Conservation (phyloP, 92 coral and sea anemone species). For the Actinernus sp. region DNA sequence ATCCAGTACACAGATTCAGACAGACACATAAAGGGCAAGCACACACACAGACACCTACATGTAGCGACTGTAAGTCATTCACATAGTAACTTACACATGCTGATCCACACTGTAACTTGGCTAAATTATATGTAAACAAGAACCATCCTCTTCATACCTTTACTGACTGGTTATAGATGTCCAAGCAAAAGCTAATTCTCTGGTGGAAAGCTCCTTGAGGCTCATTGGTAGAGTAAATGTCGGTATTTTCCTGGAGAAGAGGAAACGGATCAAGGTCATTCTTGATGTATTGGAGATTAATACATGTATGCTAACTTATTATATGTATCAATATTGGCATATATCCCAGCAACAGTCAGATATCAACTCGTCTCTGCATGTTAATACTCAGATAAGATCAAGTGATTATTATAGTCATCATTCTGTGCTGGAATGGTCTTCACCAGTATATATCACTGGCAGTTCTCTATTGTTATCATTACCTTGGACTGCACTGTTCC, state of each 20-base stretch:
- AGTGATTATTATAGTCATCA: conserved; percentile 41
- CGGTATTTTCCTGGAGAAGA: conserved; percentile 98
- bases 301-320: too few relatives aligned
- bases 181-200: conserved; percentile 96
- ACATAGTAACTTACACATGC: too few relatives aligned
- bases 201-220: conserved; percentile 99
- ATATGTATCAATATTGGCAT: too few relatives aligned
- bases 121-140: too few relatives aligned
- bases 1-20: background rate
- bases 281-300: too few relatives aligned
- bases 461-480: background rate
- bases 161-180: conserved; percentile 96
- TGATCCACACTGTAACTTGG: too few relatives aligned
- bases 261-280: too few relatives aligned
- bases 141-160: conserved; percentile 53
- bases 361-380: conserved; percentile 43
- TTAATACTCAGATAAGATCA: conserved; percentile 47
- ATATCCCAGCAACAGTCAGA: conserved; percentile 37
- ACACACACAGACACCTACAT: too few relatives aligned
- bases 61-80: too few relatives aligned
- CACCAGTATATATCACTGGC: background rate
- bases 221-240: conserved; percentile 98
- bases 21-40: background rate
- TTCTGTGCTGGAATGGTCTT: conserved; percentile 7
- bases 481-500: conserved; percentile 99